phyloP scores from a whole-genome alignment of 2,113 vertebrate species.

The Lampris incognitus region DNA sequence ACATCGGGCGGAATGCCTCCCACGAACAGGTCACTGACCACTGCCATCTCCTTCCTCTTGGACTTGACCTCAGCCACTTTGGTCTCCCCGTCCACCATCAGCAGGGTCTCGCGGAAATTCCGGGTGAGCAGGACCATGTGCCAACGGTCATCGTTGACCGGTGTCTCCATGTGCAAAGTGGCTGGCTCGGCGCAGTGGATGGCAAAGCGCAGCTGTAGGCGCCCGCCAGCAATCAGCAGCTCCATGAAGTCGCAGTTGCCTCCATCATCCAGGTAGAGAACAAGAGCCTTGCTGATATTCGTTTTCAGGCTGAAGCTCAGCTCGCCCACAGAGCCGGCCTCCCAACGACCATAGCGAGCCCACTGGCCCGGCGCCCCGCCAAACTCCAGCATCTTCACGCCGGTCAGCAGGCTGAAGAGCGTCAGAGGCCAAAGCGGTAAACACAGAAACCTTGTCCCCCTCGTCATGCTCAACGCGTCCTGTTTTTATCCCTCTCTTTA shows the following conservation, averaged over 20 bases:
- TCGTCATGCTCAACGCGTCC: slow-evolving; percentile 65
- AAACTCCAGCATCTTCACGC: slow-evolving; percentile 85
- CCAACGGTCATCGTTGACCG: slow-evolving; percentile 91
- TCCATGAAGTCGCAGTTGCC: slow-evolving; percentile 96
- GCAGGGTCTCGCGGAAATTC: slow-evolving; percentile 87
- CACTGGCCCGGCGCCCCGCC: slow-evolving; percentile 91
- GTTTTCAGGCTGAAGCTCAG: slow-evolving; percentile 93
- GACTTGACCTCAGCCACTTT: slow-evolving; percentile 90
- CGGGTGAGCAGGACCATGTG: slow-evolving; percentile 93
- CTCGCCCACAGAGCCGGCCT: slow-evolving; percentile 87
- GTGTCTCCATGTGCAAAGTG: slow-evolving; percentile 84
- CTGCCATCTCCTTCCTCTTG: slow-evolving; percentile 91
- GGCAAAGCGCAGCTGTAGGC: slow-evolving; percentile 89
- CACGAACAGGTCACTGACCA: slow-evolving; percentile 93
- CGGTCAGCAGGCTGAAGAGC: slow-evolving; percentile 63
- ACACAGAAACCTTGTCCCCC: slow-evolving; percentile 61
- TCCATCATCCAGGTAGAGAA: slow-evolving; percentile 94
- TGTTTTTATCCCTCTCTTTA: slow-evolving; percentile 24
- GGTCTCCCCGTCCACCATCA: slow-evolving; percentile 91
- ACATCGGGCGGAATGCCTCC: slow-evolving; percentile 93
- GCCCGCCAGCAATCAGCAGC: slow-evolving; percentile 87
- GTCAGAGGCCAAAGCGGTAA: slow-evolving; percentile 75
- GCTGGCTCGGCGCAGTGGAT: slow-evolving; percentile 93
- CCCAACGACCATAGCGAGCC: slow-evolving; percentile 93
- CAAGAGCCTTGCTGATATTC: slow-evolving; percentile 88